Base-by-base conservation (phyloP, 2,113 vertebrate genomes). In the Blennius ocellaris region DNA sequence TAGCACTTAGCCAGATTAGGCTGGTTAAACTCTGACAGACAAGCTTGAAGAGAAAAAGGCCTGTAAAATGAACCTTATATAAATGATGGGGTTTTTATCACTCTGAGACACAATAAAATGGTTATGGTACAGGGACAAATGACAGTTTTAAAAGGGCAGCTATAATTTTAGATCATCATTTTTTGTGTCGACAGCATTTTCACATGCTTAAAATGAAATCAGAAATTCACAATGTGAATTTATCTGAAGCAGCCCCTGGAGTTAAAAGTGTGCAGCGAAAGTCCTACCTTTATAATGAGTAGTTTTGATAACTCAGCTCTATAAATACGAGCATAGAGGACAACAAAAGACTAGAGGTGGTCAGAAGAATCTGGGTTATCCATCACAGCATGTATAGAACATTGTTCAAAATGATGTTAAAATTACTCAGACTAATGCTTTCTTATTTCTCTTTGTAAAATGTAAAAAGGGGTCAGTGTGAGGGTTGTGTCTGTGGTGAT, bases 311-410 rank as follows among this genome's bases (percentile, higher is more conserved):
- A 68, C 39, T 52, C 52, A 51, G 67, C 52, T 69, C 47, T 78
- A 70, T 71, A 76, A 71, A 84, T 78, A 80, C 38, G 51, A 75
- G 58, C 36, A 72, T 6, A 9, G 44, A 69, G 37, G 37, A 77
- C 15, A 64, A 56, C 55, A 79, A 51, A 30, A 71, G 15, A 56
- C 14, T 17, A 40, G 55, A 54, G 36, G 43, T 59, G 50, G 58
- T 67, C 49, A 59, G 55, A 49, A 64, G 63, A 77, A 78, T 79
- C 71, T 70, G 38, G 72, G 67, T 83, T 85, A 82, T 75, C 17
- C 60, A 88, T 69, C 40, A 44, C 37, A 36, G 58, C 37, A 56
- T 36, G 37, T 41, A 69, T 82, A 41, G 76, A 84, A 81, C 71
- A 79, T 78, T 80, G n/a, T 80, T 50, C 14, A 76, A 59, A 53